These are phyloP conservation scores for Drosophila nr. fundita DNA, from an alignment of 2,888 invertebrate genomes.

Conservation along the genomic window DNA sequence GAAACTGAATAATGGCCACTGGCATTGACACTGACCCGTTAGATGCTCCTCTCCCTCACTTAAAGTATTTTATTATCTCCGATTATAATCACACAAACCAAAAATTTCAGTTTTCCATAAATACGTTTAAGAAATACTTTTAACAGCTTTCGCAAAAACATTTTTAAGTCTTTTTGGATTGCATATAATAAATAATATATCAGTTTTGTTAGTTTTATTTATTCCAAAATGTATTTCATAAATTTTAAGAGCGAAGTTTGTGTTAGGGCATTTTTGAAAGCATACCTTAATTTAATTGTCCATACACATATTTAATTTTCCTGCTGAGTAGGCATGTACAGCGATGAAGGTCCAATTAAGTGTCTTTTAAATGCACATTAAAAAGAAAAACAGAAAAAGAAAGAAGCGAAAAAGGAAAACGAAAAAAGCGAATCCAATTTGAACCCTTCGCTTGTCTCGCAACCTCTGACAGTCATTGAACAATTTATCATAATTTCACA, in stretches of 20 bases:
- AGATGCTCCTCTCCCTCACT: not conserved
- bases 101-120: not conserved
- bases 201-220: not conserved
- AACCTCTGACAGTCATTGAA: slow-evolving; percentile 42
- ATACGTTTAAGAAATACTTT: not conserved
- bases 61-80: not conserved
- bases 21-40: slow-evolving; percentile 30
- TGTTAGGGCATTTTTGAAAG: not conserved
- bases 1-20: slow-evolving; percentile 22
- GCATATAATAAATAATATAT: not conserved
- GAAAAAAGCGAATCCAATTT: slow-evolving; percentile 45
- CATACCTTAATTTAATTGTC: slow-evolving; percentile 29
- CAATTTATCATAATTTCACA: slow-evolving; percentile 73
- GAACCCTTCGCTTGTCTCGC: slow-evolving; percentile 28
- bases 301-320: slow-evolving; percentile 61
- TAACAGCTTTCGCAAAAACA: not conserved
- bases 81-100: not conserved
- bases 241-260: not conserved
- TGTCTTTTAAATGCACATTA: slow-evolving; percentile 40
- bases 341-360: slow-evolving; percentile 50
- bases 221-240: not conserved
- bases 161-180: not conserved
- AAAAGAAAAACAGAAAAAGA: slow-evolving; percentile 8
- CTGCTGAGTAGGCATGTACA: slow-evolving; percentile 37
- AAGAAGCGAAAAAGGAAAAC: slow-evolving; percentile 20